These are phyloP conservation scores for Pinctada fucata DNA, from an alignment of 2,888 invertebrate species.

Conservation along the genomic window DNA sequence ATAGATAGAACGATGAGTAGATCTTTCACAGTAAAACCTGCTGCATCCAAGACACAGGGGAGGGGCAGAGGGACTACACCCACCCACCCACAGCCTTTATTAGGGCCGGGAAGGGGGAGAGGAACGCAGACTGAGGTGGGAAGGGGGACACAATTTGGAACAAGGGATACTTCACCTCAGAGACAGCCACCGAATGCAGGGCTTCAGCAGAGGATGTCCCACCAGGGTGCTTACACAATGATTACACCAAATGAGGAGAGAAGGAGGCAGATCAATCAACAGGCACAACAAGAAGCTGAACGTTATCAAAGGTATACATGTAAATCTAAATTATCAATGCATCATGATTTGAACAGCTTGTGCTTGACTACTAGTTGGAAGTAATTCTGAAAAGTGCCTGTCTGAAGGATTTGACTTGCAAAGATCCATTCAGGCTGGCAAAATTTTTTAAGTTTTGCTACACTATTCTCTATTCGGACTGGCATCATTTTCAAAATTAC, in stretches of 20 bases:
- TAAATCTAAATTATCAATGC: no score
- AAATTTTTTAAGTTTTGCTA: no score
- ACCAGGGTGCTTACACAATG: constrained; percentile 47
- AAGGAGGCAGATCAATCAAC: constrained; percentile 41
- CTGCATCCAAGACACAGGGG: constrained; percentile 41
- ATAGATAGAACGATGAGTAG: constrained; percentile 37
- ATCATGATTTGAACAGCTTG: no score
- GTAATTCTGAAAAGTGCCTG: no score
- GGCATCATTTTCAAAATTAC: no score
- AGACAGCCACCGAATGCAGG: background rate
- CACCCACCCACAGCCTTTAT: background rate
- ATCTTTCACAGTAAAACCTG: constrained; percentile 44
- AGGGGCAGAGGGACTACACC: constrained; percentile 38
- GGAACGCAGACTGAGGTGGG: background rate
- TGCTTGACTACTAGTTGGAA: no score
- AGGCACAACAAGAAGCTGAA: constrained; percentile 14
- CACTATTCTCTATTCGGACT: no score
- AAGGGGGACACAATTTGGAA: constrained; percentile 5
- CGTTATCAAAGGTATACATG: constrained; percentile 12
- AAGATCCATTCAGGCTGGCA: no score
- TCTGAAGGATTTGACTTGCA: no score
- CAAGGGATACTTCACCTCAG: background rate
- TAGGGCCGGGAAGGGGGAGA: background rate
- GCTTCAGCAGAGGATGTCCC: constrained; percentile 22
- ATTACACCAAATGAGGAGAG: constrained; percentile 51